Percentiles rank a stretch among this genome's conserved stretches.
phyloP scores from a whole-genome alignment of 2,113 vertebrate genomes.

The Anoura caudifer region DNA sequence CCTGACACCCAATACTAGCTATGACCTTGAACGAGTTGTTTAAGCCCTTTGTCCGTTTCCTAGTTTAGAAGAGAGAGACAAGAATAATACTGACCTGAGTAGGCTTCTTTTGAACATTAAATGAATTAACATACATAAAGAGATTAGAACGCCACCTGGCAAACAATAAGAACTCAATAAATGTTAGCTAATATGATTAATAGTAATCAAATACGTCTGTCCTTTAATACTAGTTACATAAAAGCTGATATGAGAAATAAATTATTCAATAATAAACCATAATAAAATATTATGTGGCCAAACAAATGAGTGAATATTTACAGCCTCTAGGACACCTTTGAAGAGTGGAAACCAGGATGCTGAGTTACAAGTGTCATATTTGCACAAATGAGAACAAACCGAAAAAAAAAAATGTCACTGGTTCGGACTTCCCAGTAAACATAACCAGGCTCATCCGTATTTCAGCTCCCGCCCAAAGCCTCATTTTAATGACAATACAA shows the following conservation, averaged over 20 bases:
- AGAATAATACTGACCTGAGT: not conserved
- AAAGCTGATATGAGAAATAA: conserved; percentile 10
- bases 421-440: not conserved
- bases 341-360: not conserved
- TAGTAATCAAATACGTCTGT: not conserved
- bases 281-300: not conserved
- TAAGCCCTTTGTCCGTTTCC: not conserved
- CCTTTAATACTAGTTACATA: not conserved
- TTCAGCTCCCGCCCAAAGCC: not conserved
- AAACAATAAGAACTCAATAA: not conserved
- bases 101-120: not conserved
- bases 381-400: not conserved
- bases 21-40: not conserved
- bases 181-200: not conserved
- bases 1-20: not conserved
- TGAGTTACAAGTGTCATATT: not conserved
- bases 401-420: not conserved
- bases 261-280: not conserved
- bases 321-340: not conserved
- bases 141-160: not conserved
- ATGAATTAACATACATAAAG: not conserved
- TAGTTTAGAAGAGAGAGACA: not conserved
- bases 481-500: not conserved
- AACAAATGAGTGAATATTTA: not conserved
- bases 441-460: not conserved